Conservation (phyloP, 2,888 invertebrate species). For the Poecilus cupreus region DNA sequence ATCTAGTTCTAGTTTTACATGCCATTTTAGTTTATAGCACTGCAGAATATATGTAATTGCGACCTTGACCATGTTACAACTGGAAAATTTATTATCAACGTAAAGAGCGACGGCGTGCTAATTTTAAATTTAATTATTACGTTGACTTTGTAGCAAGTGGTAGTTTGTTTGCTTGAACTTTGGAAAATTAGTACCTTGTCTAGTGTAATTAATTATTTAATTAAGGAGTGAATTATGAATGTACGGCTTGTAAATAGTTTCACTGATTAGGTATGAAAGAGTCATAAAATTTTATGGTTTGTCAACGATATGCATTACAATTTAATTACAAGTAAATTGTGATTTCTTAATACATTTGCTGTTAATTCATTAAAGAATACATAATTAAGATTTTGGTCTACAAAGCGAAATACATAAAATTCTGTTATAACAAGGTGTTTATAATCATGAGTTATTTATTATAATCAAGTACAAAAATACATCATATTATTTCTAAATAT, state of each 20-base stretch:
- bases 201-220: conserved; percentile 26
- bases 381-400: too few relatives aligned
- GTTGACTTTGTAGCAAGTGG: background rate
- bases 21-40: background rate
- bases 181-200: background rate
- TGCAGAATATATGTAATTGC: background rate
- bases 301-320: too few relatives aligned
- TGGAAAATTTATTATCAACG: conserved; percentile 5
- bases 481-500: too few relatives aligned
- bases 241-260: background rate
- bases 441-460: too few relatives aligned
- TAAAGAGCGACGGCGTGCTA: background rate
- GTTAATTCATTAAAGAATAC: too few relatives aligned
- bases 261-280: background rate
- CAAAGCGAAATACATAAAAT: too few relatives aligned
- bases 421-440: too few relatives aligned
- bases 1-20: background rate
- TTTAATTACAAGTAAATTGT: too few relatives aligned
- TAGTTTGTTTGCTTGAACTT: background rate
- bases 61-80: background rate
- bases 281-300: too few relatives aligned
- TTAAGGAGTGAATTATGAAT: background rate
- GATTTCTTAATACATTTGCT: too few relatives aligned
- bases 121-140: conserved; percentile 26
- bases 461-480: too few relatives aligned